Conservation (phyloP, 2,113 vertebrate species). For the Taurulus bubalis region DNA sequence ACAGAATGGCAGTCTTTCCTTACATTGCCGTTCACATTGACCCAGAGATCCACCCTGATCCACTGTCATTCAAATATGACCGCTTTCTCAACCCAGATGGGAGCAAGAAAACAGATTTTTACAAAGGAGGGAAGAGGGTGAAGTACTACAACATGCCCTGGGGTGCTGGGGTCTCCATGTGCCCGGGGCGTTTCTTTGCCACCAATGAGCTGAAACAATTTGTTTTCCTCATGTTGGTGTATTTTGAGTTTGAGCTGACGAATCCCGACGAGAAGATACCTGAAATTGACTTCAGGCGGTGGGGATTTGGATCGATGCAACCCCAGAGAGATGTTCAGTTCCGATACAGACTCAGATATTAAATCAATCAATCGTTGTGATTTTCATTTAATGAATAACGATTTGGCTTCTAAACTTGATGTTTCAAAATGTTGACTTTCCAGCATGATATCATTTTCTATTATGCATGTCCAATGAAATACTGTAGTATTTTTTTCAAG, state of each 20-base stretch:
- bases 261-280: constrained; percentile 83
- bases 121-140: constrained; percentile 87
- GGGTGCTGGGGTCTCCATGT: constrained; percentile 89
- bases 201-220: constrained; percentile 91
- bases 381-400: neutral
- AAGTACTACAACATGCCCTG: constrained; percentile 94
- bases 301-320: constrained; percentile 90
- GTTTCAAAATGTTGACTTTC: neutral
- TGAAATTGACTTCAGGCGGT: constrained; percentile 82
- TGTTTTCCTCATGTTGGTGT: constrained; percentile 87
- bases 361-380: neutral
- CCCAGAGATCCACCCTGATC: constrained; percentile 89
- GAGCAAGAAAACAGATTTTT: constrained; percentile 89
- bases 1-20: constrained; percentile 89
- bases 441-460: neutral
- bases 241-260: constrained; percentile 91
- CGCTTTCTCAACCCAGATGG: constrained; percentile 87
- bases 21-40: constrained; percentile 87
- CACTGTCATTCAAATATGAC: constrained; percentile 86
- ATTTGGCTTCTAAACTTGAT: neutral
- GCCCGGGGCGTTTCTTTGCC: constrained; percentile 92
- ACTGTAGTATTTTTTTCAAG: neutral
- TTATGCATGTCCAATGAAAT: no score
- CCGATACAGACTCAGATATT: constrained; percentile 82
- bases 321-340: constrained; percentile 86